Percentiles rank a stretch among this genome's conserved stretches.
phyloP scores from a whole-genome alignment of 2,888 invertebrate genomes.

The Papilio demoleus region DNA sequence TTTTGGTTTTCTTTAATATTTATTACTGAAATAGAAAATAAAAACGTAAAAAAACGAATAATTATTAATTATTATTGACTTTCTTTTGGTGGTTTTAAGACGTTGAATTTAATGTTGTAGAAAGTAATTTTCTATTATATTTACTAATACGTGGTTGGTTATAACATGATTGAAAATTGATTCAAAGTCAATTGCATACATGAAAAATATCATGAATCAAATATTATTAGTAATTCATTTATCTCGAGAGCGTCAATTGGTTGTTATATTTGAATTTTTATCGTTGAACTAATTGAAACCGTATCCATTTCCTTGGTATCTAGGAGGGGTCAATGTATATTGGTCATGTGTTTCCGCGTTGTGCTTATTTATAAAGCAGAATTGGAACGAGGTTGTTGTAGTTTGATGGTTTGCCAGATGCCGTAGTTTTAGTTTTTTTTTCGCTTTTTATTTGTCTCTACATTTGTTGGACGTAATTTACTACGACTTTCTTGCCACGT shows the following conservation, averaged over 20 bases:
- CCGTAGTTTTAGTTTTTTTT: conserved; percentile 41
- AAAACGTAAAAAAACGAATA: too few species aligned
- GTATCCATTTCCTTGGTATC: conserved; percentile 21
- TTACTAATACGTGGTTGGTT: neutral
- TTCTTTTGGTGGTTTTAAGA: too few species aligned
- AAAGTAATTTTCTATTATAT: neutral
- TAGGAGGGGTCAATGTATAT: conserved; percentile 26
- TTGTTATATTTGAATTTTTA: conserved; percentile 19
- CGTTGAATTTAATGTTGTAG: too few species aligned
- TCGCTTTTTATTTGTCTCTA: conserved; percentile 24
- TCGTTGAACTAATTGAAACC: conserved; percentile 13
- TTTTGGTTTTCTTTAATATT: too few species aligned
- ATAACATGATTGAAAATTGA: neutral
- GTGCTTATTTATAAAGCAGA: conserved; percentile 51
- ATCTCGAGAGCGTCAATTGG: conserved; percentile 5
- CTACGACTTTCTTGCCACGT: neutral
- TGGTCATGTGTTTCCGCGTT: conserved; percentile 42
- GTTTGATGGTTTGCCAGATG: conserved; percentile 53
- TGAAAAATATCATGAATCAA: neutral
- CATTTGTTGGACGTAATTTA: conserved; percentile 23
- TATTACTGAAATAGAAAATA: too few species aligned
- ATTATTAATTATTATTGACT: too few species aligned
- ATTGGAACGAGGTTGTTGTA: conserved; percentile 49
- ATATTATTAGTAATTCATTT: neutral
- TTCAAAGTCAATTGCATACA: neutral